Evolutionary conservation across 2,113 vertebrate genomes (phyloP).

Genomic region (Platycercus adscitus): DNA sequence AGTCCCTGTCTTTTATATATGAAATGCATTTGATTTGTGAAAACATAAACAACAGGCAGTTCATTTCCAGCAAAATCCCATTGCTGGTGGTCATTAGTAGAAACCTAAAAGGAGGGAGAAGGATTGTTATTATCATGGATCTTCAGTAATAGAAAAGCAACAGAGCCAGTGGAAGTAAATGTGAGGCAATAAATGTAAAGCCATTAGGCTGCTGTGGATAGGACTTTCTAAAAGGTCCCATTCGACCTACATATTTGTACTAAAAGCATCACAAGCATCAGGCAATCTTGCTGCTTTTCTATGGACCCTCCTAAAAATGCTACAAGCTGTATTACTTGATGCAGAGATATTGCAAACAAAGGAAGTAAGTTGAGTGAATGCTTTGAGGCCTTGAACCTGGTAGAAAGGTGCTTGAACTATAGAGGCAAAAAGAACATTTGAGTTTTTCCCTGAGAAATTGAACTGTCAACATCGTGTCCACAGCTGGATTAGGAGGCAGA

Average conservation of each 20-base stretch:
- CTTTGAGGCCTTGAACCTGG: neutral
- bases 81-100: neutral
- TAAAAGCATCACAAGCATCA: neutral
- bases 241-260: neutral
- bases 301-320: slow-evolving; percentile 34
- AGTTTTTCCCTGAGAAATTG: neutral
- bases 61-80: neutral
- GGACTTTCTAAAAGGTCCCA: neutral
- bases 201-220: neutral
- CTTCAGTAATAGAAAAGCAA: neutral
- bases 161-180: neutral
- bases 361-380: neutral
- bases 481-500: neutral
- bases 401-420: neutral
- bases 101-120: neutral
- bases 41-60: neutral
- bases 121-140: neutral
- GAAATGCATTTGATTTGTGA: neutral
- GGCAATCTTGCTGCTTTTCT: slow-evolving; percentile 15
- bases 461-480: neutral
- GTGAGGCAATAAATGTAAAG: neutral
- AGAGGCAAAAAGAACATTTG: neutral
- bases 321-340: slow-evolving; percentile 24
- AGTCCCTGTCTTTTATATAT: neutral
- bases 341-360: slow-evolving; percentile 11